Conservation (phyloP, 2,888 invertebrate species). For the Hirtodrosophila confusa region DNA sequence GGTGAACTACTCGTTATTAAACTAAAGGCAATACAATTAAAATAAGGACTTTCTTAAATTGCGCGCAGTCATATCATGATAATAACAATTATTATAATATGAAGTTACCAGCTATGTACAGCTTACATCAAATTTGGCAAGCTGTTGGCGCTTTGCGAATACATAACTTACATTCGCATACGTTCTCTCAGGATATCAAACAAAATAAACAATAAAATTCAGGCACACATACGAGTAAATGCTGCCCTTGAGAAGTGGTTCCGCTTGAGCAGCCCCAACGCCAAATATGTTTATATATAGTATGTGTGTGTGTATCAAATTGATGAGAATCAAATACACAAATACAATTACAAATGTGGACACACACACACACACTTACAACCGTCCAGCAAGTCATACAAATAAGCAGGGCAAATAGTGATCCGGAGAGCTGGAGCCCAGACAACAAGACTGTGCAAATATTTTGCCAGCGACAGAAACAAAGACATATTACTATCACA, state of each 20-base stretch:
- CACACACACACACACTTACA: conserved; percentile 44
- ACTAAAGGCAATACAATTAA: conserved; percentile 21
- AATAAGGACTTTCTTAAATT: conserved; percentile 20
- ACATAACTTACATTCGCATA: conserved; percentile 27
- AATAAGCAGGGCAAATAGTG: conserved; percentile 70
- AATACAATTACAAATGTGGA: conserved; percentile 78
- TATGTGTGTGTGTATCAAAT: conserved; percentile 61
- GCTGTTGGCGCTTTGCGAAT: conserved; percentile 56
- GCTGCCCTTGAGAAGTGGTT: conserved; percentile 72
- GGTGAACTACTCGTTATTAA: conserved; percentile 1
- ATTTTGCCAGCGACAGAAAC: conserved; percentile 74
- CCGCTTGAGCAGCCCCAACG: conserved; percentile 37
- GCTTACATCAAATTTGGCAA: conserved; percentile 47
- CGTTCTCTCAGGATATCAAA: conserved; percentile 58
- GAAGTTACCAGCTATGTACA: conserved; percentile 34
- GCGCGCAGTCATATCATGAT: conserved; percentile 33
- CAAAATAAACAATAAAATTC: conserved; percentile 80
- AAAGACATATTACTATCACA: conserved; percentile 74
- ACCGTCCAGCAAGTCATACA: conserved; percentile 56
- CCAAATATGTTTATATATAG: conserved; percentile 32
- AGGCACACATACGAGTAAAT: conserved; percentile 68
- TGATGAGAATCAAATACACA: conserved; percentile 80
- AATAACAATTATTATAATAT: conserved; percentile 52
- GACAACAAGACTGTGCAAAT: conserved; percentile 73
- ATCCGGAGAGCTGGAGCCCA: conserved; percentile 28